Evolutionary conservation across 2,797 vertebrate species (phyloP).

Genomic region (Fundulus diaphanus): DNA sequence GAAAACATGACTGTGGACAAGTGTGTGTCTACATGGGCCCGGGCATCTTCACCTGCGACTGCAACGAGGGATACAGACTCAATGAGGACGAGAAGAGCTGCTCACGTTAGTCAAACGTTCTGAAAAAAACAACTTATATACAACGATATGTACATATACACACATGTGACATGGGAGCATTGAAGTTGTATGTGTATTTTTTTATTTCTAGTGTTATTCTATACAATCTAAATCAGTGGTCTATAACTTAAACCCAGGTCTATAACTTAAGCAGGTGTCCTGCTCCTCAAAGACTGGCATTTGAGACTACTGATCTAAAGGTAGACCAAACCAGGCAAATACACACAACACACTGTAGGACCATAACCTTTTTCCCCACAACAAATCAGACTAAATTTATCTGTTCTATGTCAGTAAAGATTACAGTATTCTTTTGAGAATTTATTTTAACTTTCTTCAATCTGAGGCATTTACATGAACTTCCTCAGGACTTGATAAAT

Average conservation of each 20-base stretch:
- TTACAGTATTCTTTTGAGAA: background rate
- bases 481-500: background rate
- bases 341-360: no score
- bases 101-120: constrained; percentile 55
- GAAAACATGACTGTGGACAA: constrained; percentile 88
- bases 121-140: background rate
- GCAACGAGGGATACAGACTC: constrained; percentile 82
- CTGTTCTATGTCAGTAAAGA: no score
- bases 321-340: background rate
- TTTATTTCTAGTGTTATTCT: background rate
- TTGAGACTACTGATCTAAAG: no score
- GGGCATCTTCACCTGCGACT: constrained; percentile 84
- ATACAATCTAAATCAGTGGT: no score
- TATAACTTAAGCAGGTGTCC: no score
- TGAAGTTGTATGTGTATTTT: background rate
- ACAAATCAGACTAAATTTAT: no score
- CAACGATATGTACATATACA: background rate
- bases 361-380: background rate
- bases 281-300: no score
- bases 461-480: background rate
- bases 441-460: background rate
- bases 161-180: no score
- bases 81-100: constrained; percentile 78
- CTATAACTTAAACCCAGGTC: no score
- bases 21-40: constrained; percentile 79